Evolutionary conservation across 2,113 vertebrate genomes (phyloP), one percentile per base, ranked within the genome.

Genomic region (Neoarius graeffei): DNA sequence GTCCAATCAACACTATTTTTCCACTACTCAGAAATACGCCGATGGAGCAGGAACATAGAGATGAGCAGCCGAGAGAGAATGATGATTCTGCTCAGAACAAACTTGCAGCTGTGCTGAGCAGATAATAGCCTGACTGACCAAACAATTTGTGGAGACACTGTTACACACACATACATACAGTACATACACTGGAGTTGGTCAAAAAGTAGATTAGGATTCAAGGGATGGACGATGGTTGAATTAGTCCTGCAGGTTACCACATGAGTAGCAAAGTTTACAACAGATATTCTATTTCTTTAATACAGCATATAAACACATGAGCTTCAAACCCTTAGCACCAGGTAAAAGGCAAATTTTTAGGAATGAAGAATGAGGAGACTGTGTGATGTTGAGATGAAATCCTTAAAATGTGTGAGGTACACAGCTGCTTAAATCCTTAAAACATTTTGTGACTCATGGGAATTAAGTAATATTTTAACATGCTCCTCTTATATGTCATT

Each of bases 91-190:
- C 85, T 80, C 84, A 35, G 77, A 56, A 86, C 73, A 87, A 73
- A 80, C 57, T 80, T 14, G 27, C n/a, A 81, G 83, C 89, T 92
- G 91, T 85, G 69, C 69, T 54, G 79, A 87, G 84, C 73, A 91
- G 91, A 92, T 91, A 91, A 89, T 74, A 19, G 79, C 64, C 83
- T 87, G 90, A 91, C 87, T 91, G 84, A 82, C 87, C 90, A 91
- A 92, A 92, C 90, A 91, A 91, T 35, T 93, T 82, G 86, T 86
- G 74, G 69, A 88, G 90, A 91, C 42, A 59, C 88, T 88, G 91
- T 92, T 92, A 92, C 89, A 88, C 87, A 87, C 83, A 86, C 88
- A 81, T 81, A 86, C 90, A 87, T 83, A 87, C 76, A 81, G 85
- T 83, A 85, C 76, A 81, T 82, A 74, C 54, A 62, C 83, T 85